Base-by-base conservation (phyloP, 1,140 invertebrate genomes). In the Linepithema humile region DNA sequence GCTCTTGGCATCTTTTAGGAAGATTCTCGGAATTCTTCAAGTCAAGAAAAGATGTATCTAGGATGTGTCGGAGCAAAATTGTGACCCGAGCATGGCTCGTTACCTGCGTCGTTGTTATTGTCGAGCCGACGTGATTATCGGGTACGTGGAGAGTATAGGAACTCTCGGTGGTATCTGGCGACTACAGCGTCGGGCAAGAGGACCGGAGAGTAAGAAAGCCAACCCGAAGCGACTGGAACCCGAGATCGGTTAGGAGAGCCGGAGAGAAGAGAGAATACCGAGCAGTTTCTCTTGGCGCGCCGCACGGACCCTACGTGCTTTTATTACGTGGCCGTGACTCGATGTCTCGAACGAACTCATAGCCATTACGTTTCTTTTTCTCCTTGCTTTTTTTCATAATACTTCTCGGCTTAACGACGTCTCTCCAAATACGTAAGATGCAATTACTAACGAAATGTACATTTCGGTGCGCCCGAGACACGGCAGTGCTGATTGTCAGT, bases 271-370 rank as follows among this genome's bases (percentile, higher is more conserved):
- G 90, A 91, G 92, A 90, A 91, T 89, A 87, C 88, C 70, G 91
- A 89, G 91, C 92, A 93, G 91, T 93, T 85, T 88, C 83, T 89
- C 86, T 91, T 84, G 87, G 89, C 89, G 85, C 89, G 92, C 80
- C 91, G 91, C 88, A 75, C 91, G 43, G 89, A 72, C 86, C 88
- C 90, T 91, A 91, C 90, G 91, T 92, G 91, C 91, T 92, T 92
- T 92, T 92, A 92, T 92, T 91, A 88, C 84, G 73, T 83, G 90
- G 84, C 75, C 78, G 78, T 69, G 87, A 73, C 83, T 84, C 87
- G 85, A 90, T 89, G 78, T 80, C 86, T 78, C 67, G 85, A 73
- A 87, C 82, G 77, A 60, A 73, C 84, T 85, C 86, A 12, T 65
- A 74, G 62, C 75, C 64, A 78, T 78, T 78, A 78, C 32, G 64